A percentile compares a stretch with the other conserved stretches of the same genome.
These are phyloP conservation scores for Drosophila siamana DNA, from an alignment of 2,888 invertebrate genomes.

Conservation along the genomic window DNA sequence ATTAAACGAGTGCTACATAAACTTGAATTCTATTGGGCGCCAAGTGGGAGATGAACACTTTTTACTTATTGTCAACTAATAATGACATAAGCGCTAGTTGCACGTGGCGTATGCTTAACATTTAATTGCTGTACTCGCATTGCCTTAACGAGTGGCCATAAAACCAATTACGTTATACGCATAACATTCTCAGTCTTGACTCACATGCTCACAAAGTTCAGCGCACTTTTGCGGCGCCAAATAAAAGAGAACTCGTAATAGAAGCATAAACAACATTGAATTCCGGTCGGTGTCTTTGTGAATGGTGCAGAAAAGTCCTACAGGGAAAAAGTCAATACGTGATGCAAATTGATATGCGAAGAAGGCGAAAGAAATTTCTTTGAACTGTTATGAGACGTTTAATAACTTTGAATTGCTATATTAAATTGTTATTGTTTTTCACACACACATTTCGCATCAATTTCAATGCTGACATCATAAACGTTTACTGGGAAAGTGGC, in stretches of 20 bases:
- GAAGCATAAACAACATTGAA: slow-evolving; percentile 20
- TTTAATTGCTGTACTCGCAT: slow-evolving; percentile 30
- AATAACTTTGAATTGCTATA: slow-evolving; percentile 23
- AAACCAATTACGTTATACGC: slow-evolving; percentile 49
- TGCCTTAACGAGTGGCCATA: slow-evolving; percentile 33
- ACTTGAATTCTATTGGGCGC: slow-evolving; percentile 34
- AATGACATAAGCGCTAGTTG: slow-evolving; percentile 26
- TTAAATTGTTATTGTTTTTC: slow-evolving; percentile 29
- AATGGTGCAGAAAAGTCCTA: slow-evolving; percentile 8
- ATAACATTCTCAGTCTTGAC: slow-evolving; percentile 34
- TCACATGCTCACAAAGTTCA: slow-evolving; percentile 54
- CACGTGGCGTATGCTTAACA: slow-evolving; percentile 60
- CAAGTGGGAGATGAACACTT: slow-evolving; percentile 19
- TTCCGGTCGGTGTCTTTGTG: slow-evolving; percentile 27
- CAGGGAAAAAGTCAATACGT: slow-evolving; percentile 29
- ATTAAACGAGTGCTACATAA: not conserved
- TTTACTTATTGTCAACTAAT: slow-evolving; percentile 16
- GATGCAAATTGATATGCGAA: slow-evolving; percentile 50
- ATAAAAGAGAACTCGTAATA: slow-evolving; percentile 12
- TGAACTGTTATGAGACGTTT: not conserved
- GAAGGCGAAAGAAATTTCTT: slow-evolving; percentile 36
- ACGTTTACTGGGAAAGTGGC: slow-evolving; percentile 18
- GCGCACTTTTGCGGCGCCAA: slow-evolving; percentile 38
- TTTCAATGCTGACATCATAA: slow-evolving; percentile 34
- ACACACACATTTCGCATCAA: slow-evolving; percentile 38